Evolutionary conservation across 2,113 vertebrate species (phyloP).

Genomic region (Tyto alba): DNA sequence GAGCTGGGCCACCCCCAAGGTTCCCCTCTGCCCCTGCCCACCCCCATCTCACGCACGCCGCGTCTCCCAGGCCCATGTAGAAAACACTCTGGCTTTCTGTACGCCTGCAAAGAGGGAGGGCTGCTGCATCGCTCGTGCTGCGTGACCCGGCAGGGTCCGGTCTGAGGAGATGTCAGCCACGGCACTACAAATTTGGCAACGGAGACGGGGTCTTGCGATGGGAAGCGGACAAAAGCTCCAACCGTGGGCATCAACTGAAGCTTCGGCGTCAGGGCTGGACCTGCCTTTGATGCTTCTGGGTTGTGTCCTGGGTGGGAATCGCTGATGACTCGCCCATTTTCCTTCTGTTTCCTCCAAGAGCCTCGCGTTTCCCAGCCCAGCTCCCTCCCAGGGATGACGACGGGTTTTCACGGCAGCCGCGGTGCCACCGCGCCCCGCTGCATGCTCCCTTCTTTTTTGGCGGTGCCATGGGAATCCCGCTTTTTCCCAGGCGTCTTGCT

Average conservation of each 20-base stretch:
- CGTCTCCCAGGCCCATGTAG: background rate
- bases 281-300: background rate
- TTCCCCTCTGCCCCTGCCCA: background rate
- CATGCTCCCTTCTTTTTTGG: background rate
- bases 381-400: background rate
- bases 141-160: background rate
- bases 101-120: fast-evolving
- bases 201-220: background rate
- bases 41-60: background rate
- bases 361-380: background rate
- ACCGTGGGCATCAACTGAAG: background rate
- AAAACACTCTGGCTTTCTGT: background rate
- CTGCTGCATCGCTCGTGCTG: fast-evolving
- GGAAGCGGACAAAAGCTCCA: background rate
- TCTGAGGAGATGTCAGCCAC: background rate
- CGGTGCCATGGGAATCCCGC: background rate
- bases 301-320: background rate
- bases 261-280: background rate
- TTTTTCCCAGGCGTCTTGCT: background rate
- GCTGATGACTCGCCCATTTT: background rate
- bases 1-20: background rate
- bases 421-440: background rate
- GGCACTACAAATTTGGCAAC: fast-evolving
- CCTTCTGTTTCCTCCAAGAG: background rate
- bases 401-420: background rate